Conservation (phyloP, 2,888 invertebrate species). For the Syrphus vitripennis region DNA sequence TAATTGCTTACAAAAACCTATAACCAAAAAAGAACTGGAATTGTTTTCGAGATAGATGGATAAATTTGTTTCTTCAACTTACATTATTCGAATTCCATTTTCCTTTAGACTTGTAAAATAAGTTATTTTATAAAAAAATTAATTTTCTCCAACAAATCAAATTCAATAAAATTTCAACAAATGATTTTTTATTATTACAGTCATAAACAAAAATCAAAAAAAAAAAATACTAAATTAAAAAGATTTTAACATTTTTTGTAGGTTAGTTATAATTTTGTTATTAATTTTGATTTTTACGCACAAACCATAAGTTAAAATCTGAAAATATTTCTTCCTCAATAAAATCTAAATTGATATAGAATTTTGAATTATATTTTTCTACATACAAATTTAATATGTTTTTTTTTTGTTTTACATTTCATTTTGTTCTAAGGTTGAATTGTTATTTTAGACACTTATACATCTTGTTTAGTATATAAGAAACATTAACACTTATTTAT, state of each 20-base stretch:
- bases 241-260: neutral
- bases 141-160: neutral
- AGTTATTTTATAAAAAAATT: too few species aligned
- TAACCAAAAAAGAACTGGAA: too few species aligned
- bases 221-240: neutral
- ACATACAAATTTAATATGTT: neutral
- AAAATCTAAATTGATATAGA: neutral
- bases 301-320: neutral
- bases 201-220: constrained; percentile 43
- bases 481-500: constrained; percentile 47
- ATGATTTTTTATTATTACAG: constrained; percentile 60
- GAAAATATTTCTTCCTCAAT: neutral
- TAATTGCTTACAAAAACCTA: too few species aligned
- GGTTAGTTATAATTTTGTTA: neutral
- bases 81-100: too few species aligned
- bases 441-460: constrained; percentile 21
- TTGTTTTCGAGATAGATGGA: too few species aligned
- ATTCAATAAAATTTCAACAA: constrained; percentile 38
- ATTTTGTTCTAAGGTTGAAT: neutral
- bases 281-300: neutral
- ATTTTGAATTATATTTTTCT: neutral
- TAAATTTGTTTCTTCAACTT: too few species aligned
- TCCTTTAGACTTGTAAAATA: too few species aligned
- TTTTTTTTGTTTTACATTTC: neutral
- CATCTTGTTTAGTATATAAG: constrained; percentile 7